Evolutionary conservation across 2,113 vertebrate species (phyloP).

Genomic region (rat (Rattus norvegicus)): DNA sequence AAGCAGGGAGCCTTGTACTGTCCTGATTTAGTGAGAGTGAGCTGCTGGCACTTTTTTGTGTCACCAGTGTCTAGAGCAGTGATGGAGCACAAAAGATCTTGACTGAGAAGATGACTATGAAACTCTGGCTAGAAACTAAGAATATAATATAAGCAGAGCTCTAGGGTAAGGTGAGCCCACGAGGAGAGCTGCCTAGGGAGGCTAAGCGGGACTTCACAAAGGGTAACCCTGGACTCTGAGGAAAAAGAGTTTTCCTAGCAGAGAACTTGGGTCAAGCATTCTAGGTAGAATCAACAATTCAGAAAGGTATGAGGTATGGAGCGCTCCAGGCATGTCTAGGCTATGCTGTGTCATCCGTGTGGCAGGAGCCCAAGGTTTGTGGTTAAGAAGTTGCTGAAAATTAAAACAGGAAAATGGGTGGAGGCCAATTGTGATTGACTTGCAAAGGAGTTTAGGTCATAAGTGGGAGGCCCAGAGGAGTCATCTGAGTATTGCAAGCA

Average conservation of each 20-base stretch:
- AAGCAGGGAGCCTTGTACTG: neutral
- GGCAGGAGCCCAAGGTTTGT: neutral
- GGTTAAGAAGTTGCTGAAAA: neutral
- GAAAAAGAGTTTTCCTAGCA: neutral
- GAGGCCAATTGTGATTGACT: neutral
- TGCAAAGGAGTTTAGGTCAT: neutral
- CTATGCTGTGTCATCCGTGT: accelerated
- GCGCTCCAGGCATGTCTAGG: accelerated
- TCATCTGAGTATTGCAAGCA: neutral
- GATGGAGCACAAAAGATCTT: neutral
- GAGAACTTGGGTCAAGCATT: neutral
- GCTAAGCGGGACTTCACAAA: neutral
- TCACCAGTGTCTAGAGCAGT: neutral
- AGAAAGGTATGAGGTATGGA: neutral
- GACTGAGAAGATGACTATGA: neutral
- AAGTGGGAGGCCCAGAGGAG: neutral
- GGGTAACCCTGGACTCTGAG: neutral
- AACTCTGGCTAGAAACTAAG: neutral
- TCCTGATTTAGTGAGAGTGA: neutral
- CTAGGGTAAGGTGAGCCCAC: accelerated
- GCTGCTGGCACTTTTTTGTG: neutral
- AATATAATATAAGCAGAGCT: neutral
- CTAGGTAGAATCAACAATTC: neutral
- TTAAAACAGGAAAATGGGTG: neutral
- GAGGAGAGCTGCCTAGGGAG: accelerated